phyloP scores from a whole-genome alignment of 2,113 vertebrate genomes.

The Girardinichthys multiradiatus region DNA sequence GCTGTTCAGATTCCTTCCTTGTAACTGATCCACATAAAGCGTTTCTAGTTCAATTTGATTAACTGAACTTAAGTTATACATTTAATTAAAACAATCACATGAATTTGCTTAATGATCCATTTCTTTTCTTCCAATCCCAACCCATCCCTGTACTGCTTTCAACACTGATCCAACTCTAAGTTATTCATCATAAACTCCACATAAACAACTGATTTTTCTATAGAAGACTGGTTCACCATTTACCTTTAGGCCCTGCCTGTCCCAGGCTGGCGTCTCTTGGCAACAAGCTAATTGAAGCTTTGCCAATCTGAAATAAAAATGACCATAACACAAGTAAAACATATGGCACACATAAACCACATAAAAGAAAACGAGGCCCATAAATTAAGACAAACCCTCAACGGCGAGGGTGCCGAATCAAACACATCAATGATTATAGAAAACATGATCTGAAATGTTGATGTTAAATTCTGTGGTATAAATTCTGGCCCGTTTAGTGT shows the following conservation, averaged over 20 bases:
- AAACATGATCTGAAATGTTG: not conserved
- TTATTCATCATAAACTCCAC: conserved; percentile 14
- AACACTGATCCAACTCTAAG: conserved; percentile 1
- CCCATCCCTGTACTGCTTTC: not conserved
- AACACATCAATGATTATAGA: not conserved
- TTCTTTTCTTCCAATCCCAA: not conserved
- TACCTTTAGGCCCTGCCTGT: not conserved
- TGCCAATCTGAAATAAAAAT: not conserved
- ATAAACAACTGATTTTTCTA: not conserved
- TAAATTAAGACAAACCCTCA: not conserved
- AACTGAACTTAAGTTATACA: conserved; percentile 10
- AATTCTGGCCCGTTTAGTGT: not conserved
- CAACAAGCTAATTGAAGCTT: conserved; percentile 25
- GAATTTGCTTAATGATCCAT: conserved; percentile 5
- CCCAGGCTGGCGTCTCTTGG: conserved; percentile 8
- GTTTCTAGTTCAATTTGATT: conserved; percentile 2
- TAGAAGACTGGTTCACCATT: not conserved
- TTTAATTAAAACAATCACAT: conserved; percentile 26
- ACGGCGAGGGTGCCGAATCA: not conserved
- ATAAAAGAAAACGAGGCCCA: not conserved
- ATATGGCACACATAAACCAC: conserved; percentile 1
- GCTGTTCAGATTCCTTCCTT: not conserved
- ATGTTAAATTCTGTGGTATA: not conserved
- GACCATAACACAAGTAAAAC: conserved; percentile 3
- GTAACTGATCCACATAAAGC: not conserved